Evolutionary conservation across 2,797 vertebrate species (phyloP).

Genomic region (Coilia nasus): DNA sequence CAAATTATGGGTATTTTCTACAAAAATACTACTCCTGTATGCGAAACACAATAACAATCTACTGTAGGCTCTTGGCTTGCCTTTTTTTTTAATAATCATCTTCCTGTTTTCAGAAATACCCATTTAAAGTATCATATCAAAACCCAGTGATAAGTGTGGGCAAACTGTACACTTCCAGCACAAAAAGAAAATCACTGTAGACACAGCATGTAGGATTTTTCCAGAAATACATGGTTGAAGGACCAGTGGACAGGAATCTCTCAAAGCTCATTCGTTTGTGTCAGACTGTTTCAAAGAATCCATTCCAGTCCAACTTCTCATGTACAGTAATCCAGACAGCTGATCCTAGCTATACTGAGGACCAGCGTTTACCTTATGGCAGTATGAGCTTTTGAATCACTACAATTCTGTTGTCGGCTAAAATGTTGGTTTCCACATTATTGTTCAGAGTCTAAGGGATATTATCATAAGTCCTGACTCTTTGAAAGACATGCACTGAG

Average conservation of each 20-base stretch:
- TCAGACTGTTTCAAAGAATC: not conserved
- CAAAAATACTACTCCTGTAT: slow-evolving; percentile 58
- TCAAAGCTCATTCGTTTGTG: not conserved
- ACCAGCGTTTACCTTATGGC: not conserved
- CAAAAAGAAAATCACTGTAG: not conserved
- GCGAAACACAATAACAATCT: slow-evolving; percentile 48
- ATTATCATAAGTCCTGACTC: not conserved
- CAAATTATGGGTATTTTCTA: slow-evolving; percentile 22
- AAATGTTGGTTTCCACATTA: not conserved
- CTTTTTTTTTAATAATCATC: not conserved
- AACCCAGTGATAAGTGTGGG: slow-evolving; percentile 14
- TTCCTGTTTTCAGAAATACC: slow-evolving; percentile 4
- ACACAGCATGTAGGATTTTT: not conserved
- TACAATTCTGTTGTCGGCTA: not conserved
- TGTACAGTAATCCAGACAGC: not conserved
- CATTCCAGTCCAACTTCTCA: not conserved
- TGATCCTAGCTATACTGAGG: not conserved
- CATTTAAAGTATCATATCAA: slow-evolving; percentile 3
- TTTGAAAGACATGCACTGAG: slow-evolving; percentile 5
- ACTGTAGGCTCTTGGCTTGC: not conserved
- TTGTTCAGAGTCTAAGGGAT: not conserved
- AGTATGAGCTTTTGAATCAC: not conserved
- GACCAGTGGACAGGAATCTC: not conserved
- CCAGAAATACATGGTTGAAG: not conserved
- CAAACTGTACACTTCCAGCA: slow-evolving; percentile 17